Evolutionary conservation across 2,113 vertebrate genomes (phyloP).

Genomic region (Paratilapia polleni): DNA sequence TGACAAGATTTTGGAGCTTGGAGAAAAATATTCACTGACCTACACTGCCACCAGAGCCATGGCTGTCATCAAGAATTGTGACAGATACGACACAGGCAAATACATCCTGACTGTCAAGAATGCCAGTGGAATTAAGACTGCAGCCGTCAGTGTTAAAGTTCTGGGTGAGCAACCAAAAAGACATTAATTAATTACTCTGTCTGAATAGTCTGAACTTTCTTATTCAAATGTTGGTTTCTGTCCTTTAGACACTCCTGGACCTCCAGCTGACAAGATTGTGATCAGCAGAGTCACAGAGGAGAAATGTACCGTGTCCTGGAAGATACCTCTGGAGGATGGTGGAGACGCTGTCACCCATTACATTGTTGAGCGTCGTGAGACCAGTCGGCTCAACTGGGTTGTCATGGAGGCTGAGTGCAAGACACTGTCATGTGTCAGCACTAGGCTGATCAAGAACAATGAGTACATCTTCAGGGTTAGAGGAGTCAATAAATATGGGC

Average conservation of each 20-base stretch:
- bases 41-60: slow-evolving; percentile 94
- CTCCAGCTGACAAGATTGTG: slow-evolving; percentile 86
- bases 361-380: slow-evolving; percentile 94
- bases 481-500: slow-evolving; percentile 95
- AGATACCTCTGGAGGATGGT: slow-evolving; percentile 91
- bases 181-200: neutral
- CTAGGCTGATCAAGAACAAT: slow-evolving; percentile 95
- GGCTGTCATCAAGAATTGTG: slow-evolving; percentile 95
- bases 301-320: slow-evolving; percentile 96
- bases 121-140: slow-evolving; percentile 91
- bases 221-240: neutral
- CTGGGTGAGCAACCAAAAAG: slow-evolving; percentile 83
- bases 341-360: slow-evolving; percentile 91
- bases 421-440: slow-evolving; percentile 89
- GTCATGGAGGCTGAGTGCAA: slow-evolving; percentile 94
- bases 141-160: slow-evolving; percentile 92
- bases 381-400: slow-evolving; percentile 97
- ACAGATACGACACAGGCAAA: slow-evolving; percentile 92
- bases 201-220: neutral
- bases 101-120: slow-evolving; percentile 95
- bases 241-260: slow-evolving; percentile 90
- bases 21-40: slow-evolving; percentile 94
- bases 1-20: slow-evolving; percentile 90
- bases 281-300: slow-evolving; percentile 96
- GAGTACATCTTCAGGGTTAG: slow-evolving; percentile 97